Percentiles rank a stretch among this genome's conserved stretches.
Conservation (phyloP, 2,113 vertebrate genomes). For the Shinisaurus crocodilurus region DNA sequence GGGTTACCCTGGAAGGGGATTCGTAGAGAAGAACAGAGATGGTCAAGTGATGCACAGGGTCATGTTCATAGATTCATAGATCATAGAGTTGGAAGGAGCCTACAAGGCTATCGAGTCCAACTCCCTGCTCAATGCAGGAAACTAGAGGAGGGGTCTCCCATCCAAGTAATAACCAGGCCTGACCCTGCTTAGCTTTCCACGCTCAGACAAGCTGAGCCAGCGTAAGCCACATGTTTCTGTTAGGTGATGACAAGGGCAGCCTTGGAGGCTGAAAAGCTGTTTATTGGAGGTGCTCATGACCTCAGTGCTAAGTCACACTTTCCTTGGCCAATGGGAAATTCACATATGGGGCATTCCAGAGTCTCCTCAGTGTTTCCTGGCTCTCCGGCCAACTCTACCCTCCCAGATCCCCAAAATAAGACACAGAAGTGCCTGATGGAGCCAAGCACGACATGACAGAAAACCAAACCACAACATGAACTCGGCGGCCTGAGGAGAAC, state of each 20-base stretch:
- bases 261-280: neutral
- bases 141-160: too few relatives aligned
- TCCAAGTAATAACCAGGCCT: too few relatives aligned
- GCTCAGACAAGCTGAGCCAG: too few relatives aligned
- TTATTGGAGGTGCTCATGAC: neutral
- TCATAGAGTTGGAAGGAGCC: too few relatives aligned
- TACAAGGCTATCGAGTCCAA: too few relatives aligned
- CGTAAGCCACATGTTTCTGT: neutral
- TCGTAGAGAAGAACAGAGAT: neutral
- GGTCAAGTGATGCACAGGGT: neutral
- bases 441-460: neutral
- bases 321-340: neutral
- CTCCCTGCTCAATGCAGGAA: too few relatives aligned
- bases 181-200: too few relatives aligned
- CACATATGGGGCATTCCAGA: neutral
- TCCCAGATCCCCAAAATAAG: neutral
- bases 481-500: neutral
- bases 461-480: slow-evolving; percentile 22
- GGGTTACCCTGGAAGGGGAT: neutral
- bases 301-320: neutral
- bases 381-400: neutral
- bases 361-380: slow-evolving; percentile 34
- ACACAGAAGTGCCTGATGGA: neutral
- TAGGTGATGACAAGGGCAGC: neutral
- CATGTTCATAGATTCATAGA: neutral